Base-by-base conservation (phyloP, 2,113 vertebrate genomes). In the Psophia crepitans region DNA sequence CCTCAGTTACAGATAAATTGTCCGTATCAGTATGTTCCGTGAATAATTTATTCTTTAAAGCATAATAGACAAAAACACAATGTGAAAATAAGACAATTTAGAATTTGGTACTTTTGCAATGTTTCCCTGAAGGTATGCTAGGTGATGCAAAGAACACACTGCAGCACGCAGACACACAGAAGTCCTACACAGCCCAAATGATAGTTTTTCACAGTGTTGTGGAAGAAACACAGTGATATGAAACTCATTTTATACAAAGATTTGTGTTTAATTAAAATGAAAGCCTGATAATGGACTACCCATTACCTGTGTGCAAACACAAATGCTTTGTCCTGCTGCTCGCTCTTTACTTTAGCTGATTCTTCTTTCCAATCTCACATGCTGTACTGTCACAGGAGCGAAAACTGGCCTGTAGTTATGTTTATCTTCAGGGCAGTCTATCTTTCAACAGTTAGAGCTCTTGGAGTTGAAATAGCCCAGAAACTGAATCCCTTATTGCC, bases 21-120 rank as follows among this genome's bases (percentile, higher is more conserved):
- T 70, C 60, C 5, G 1, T 87, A 68, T 56, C 43, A 7, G 12
- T 60, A 19, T 44, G 60, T 64, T 10, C 32, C 49, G 32, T 89
- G 61, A 93, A 71, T 87, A 73, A 91, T 81, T 94, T n/a, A 75
- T 64, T 73, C 56, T 78, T 64, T 48, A 53, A 56, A 71, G 33
- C 41, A 5, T 10, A 46, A 18, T 1, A 71, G 80, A 75, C 2
- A 5, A 32, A 92, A 86, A 37, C n/a, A 57, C 54, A 51, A 2
- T 46, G 41, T 44, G 60, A 80, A 74, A 79, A 76, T n/a, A 84
- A 79, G 63, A 12, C 56, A n/a, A 1, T 43, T 79, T 41, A 75
- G 33, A 73, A 20, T 37, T 61, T 44, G 39, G 12, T 26, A 19
- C 27, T 84, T 51, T 1, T 15, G 24, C 19, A 35, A 4, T 3